Conservation (phyloP, 37 sponge, comb jelly and placozoan genomes). For the Lycopodina hypogea region DNA sequence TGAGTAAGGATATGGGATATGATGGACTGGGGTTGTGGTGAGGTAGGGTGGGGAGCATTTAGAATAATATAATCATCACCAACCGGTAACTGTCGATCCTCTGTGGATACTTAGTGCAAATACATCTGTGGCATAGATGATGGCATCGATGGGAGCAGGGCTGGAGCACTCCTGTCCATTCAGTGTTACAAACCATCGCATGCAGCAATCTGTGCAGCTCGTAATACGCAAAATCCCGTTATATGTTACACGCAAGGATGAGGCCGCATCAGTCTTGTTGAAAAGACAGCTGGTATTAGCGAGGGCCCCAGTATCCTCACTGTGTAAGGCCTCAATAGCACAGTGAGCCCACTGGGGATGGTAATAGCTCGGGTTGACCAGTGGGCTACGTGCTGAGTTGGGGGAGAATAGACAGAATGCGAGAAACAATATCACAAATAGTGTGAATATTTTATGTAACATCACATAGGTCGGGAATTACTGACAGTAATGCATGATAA, state of each 20-base stretch:
- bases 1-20: no score
- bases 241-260: constrained; percentile 45
- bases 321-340: neutral
- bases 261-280: constrained; percentile 28
- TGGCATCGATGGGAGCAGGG: constrained; percentile 65
- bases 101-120: constrained; percentile 38
- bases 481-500: no score
- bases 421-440: neutral
- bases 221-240: constrained; percentile 50
- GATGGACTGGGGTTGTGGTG: no score
- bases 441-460: no score
- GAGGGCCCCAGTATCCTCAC: constrained; percentile 13
- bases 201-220: constrained; percentile 48
- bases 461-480: no score
- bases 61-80: neutral
- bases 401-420: neutral
- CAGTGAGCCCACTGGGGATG: constrained; percentile 36
- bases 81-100: constrained; percentile 28
- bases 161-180: constrained; percentile 51
- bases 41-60: neutral
- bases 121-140: constrained; percentile 29
- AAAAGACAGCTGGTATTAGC: constrained; percentile 25
- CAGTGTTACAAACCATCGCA: constrained; percentile 64
- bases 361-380: neutral
- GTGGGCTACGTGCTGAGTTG: constrained; percentile 14